phyloP scores from a whole-genome alignment of 1,140 invertebrate species.

The Steinernema feltiae region DNA sequence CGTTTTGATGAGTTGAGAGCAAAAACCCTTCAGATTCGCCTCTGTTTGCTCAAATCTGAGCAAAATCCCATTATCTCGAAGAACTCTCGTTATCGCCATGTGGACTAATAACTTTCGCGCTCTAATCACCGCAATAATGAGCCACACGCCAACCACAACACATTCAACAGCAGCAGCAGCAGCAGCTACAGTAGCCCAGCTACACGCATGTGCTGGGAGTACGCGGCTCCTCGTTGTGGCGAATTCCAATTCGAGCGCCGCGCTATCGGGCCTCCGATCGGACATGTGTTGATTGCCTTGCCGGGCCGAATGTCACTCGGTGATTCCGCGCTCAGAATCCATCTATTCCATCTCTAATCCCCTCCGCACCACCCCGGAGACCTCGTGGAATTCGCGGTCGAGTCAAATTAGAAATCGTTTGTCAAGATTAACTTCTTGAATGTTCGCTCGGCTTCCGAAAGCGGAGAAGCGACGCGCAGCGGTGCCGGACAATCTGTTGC shows the following conservation, averaged over 20 bases:
- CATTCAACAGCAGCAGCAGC: too few relatives aligned
- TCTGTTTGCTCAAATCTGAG: background rate
- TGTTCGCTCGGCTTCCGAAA: background rate
- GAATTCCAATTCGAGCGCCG: background rate
- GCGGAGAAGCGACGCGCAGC: background rate
- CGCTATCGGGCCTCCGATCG: background rate
- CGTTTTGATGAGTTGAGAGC: too few relatives aligned
- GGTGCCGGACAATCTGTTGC: background rate
- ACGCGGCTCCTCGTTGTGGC: too few relatives aligned
- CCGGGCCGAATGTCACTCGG: background rate
- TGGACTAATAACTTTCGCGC: background rate
- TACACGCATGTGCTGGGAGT: too few relatives aligned
- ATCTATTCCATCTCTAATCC: background rate
- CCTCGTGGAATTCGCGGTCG: background rate
- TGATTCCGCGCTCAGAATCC: background rate
- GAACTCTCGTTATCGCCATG: background rate
- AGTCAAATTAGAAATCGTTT: slow-evolving; percentile 15
- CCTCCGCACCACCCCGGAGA: background rate
- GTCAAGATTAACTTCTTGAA: slow-evolving; percentile 6
- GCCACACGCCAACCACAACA: background rate
- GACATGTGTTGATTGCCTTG: slow-evolving; percentile 11
- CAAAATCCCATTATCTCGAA: background rate
- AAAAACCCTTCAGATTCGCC: too few relatives aligned
- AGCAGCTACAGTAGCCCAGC: too few relatives aligned
- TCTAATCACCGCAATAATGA: background rate